These are phyloP conservation scores for Periparus ater DNA, from an alignment of 2,797 vertebrate species.

Conservation along the genomic window DNA sequence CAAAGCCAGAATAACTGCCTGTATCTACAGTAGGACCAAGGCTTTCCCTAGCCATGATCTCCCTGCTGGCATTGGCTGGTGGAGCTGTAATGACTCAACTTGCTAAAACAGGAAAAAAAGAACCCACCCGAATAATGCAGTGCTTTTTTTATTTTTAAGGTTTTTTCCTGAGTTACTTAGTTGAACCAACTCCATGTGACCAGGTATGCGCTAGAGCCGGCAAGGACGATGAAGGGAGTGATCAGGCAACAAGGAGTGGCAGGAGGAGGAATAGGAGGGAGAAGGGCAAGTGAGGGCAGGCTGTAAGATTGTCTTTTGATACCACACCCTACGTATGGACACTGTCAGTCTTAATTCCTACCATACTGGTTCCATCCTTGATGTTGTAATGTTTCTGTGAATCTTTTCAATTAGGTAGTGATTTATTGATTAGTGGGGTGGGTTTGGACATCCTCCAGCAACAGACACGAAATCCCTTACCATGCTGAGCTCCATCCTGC, in stretches of 20 bases:
- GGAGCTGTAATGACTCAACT: not conserved
- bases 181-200: not conserved
- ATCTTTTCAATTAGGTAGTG: constrained; percentile 39
- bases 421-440: constrained; percentile 41
- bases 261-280: constrained; percentile 35
- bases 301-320: constrained; percentile 32
- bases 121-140: not conserved
- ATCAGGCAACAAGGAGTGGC: not conserved
- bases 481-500: not conserved
- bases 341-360: constrained; percentile 51
- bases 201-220: fast-evolving
- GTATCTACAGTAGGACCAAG: not conserved
- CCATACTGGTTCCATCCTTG: constrained; percentile 35
- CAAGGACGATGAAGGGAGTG: fast-evolving
- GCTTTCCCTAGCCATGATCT: not conserved
- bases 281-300: constrained; percentile 60
- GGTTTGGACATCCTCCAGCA: constrained; percentile 38
- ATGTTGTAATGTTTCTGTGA: constrained; percentile 55
- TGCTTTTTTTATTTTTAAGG: not conserved
- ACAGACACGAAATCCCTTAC: not conserved
- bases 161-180: not conserved
- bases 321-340: constrained; percentile 52
- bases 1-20: not conserved
- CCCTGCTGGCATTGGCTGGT: not conserved
- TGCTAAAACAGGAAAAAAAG: not conserved